phyloP scores from a whole-genome alignment of 2,797 vertebrate species.

The Pelochelys cantorii region DNA sequence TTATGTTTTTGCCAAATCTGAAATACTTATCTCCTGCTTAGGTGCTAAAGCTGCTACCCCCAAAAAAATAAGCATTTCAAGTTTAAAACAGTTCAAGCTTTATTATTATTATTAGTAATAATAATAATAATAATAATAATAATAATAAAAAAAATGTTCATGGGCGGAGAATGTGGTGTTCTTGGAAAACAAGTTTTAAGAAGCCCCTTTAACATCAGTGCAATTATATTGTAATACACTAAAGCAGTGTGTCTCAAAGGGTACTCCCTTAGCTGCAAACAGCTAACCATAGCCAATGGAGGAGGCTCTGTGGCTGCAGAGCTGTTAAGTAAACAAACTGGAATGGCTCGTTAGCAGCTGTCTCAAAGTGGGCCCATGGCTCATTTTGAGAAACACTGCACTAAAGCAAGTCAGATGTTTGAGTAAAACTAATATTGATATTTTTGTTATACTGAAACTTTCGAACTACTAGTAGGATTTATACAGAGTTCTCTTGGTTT shows the following conservation, averaged over 20 bases:
- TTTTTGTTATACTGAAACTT: background rate
- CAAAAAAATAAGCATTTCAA: background rate
- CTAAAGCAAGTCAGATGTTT: background rate
- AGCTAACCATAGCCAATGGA: no score
- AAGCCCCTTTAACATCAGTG: background rate
- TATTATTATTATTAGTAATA: no score
- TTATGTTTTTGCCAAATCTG: background rate
- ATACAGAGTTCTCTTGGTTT: conserved; percentile 35
- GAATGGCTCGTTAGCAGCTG: no score
- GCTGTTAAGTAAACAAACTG: no score
- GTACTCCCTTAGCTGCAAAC: no score
- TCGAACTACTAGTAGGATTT: conserved; percentile 21
- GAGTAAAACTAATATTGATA: background rate
- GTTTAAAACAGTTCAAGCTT: background rate
- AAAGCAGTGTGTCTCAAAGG: background rate
- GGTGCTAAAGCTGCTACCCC: background rate
- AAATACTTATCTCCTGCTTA: background rate
- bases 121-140: no score
- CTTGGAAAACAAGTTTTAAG: background rate
- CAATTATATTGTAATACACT: background rate
- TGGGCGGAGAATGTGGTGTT: background rate
- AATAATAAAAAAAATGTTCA: background rate
- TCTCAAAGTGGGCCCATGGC: no score
- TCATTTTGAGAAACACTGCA: background rate
- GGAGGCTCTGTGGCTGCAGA: no score